Base-by-base conservation (phyloP, 2,888 invertebrate genomes). In the Gymnocheta viridis region DNA sequence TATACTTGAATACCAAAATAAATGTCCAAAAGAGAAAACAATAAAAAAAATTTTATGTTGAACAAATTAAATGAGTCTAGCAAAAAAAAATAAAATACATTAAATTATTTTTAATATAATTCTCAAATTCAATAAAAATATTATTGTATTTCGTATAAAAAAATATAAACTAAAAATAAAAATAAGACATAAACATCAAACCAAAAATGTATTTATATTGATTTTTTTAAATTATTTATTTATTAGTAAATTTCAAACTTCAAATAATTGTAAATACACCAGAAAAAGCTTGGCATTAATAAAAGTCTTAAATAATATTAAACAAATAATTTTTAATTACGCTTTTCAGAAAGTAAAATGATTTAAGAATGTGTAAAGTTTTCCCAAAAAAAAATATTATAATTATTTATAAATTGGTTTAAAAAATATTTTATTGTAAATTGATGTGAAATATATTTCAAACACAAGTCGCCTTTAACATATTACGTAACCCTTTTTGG, bases 221-320 rank as follows among this genome's bases (percentile, higher is more conserved):
- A 73, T 84, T 85, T 85, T 82, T 70, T 82, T 82, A 82, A 69
- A 70, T 66, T 70, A 81, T 67, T 85, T 76, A 82, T 72, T 76
- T 78, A 82, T 58, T 78, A 79, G 73, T 69, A 85, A 86, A 77
- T 83, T 72, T 82, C 54, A 82, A 85, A 82, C 79, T 76, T 85
- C 54, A 82, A 85, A 85, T 83, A 79, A 83, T 62, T 86, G 86
- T 86, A 86, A 85, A 86, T 86, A 86, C 86, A 86, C 86, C 64
- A 82, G 81, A 80, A 81, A 85, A 82, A 85, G 86, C 86, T 86
- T 86, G 82, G 83, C 86, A 86, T 85, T 85, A 85, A 82, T 82
- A 82, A 86, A 82, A 85, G 49, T 77, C 83, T 84, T 67, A 82
- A 85, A 82, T 79, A 82, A 79, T 81, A 74, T 82, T 69, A 27